Evolutionary conservation across 2,797 vertebrate species (phyloP), one percentile per base, ranked within the genome.

Genomic region (Ispidina lecontei): DNA sequence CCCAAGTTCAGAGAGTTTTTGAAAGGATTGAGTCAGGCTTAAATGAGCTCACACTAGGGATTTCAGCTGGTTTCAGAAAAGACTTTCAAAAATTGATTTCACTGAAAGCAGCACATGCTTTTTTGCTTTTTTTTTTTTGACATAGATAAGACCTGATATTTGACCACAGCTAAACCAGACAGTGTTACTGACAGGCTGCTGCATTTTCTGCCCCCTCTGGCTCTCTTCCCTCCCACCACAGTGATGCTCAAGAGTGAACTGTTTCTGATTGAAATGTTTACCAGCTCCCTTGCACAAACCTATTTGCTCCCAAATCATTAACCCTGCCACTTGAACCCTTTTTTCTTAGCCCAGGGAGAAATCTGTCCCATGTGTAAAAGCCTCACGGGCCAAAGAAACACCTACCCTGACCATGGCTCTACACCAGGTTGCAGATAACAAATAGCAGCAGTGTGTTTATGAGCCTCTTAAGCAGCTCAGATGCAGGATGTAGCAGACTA

Each of bases 1-100:
- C 71, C 39, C 25, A 17, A 49, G 56, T 52, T 84, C 67, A 44
- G 67, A 52, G n/a, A 90, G 77, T 86, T 94, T 94, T 89, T 82
- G 60, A 80, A 71, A 69, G 81, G 62, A 89, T 58, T 91, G 69
- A 87, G 46, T 6, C 43, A 31, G 81, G 88, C 64, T 96, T 87
- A 91, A 90, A 51, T 52, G 90, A 91, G 84, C 43, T 90, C 64
- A 84, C 10, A 3, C 31, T 3, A 37, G 43, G 75, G 77, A 94
- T 90, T 91, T 84, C 77, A 82, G 35, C 26, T 33, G 68, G 29
- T 71, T 89, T 90, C 87, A 84, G 67, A 44, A 60, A 89, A 91
- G 58, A 37, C 49, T 88, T 95, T 46, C 22, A 77, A 77, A 94
- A 89, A 90, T 69, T 3, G 3, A 84, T 91, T 91, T 82, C 47